Base-by-base conservation (phyloP, 1,140 invertebrate genomes). In the Mycetomoellerius zeteki region DNA sequence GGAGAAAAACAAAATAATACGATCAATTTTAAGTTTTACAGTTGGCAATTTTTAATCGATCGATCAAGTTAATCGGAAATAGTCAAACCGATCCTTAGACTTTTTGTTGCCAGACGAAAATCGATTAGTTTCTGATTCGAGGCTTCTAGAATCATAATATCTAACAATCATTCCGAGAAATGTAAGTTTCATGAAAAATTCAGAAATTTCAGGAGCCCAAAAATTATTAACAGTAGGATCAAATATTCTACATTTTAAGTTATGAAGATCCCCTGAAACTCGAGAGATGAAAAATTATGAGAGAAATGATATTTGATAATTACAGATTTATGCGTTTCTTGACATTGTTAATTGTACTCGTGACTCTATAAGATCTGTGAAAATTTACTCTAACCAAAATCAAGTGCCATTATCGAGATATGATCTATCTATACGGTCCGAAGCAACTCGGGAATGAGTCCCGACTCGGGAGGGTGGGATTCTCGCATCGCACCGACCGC, bases 321-420 rank as follows among this genome's bases (percentile, higher is more conserved):
- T 21, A 56, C n/a, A 21, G 2, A 8, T 21, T 21, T 21, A 54
- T 14, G n/a, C 6, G 14, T 69, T 24, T 27, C 21, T 50, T 14
- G 37, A 21, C 4, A 54, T 3, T 27, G 58, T 47, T 2, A 24
- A 0, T 56, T 21, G 27, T 21, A 56, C 7, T 56, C 21, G 19
- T 19, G 8, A 73, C 8, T 75, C 5, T 71, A 2, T 58, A 4
- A 58, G 0, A 37, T 60, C 14, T 24, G n/a, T 7, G 27, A 71
- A 5, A 16, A 76, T 27, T 54, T 1, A 30, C 7, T 21, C 54
- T 73, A 43, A 77, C 0, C n/a, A 14, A 21, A 24, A 58, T 7
- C 10, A 75, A 19, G 27, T 27, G n/a, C 21, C 33, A 69, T 56
- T 71, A 71, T 72, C 54, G 80, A 47, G 12, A 58, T 19, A 7